A percentile compares a stretch with the other conserved stretches of the same genome.
Evolutionary conservation across 2,888 invertebrate genomes (phyloP).

Genomic region (Cheilosia grossa): DNA sequence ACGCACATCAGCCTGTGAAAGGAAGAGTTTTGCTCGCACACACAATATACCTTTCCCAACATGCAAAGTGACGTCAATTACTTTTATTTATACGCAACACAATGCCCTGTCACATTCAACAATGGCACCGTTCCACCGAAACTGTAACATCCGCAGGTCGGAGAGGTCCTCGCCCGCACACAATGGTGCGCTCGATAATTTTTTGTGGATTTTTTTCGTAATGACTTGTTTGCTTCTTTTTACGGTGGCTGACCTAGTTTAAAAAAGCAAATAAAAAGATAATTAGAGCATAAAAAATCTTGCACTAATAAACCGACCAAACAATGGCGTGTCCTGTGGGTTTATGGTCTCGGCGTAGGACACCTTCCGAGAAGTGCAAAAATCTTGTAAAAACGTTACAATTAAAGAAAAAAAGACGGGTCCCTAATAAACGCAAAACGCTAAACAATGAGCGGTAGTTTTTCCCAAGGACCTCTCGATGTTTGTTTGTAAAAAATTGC

Average conservation of each 20-base stretch:
- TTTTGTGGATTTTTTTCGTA: conserved; percentile 69
- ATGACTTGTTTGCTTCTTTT: conserved; percentile 71
- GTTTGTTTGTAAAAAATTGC: conserved; percentile 64
- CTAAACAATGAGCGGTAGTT: conserved; percentile 20
- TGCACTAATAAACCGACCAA: conserved; percentile 48
- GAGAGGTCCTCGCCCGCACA: background rate
- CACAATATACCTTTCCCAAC: background rate
- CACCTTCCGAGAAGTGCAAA: conserved; percentile 58
- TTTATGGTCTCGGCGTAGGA: conserved; percentile 21
- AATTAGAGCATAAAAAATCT: conserved; percentile 71
- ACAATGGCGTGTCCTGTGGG: conserved; percentile 36
- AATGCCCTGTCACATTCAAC: conserved; percentile 13
- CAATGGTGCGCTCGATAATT: conserved; percentile 47
- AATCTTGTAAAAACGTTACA: conserved; percentile 67
- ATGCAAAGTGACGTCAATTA: conserved; percentile 70
- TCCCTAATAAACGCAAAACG: conserved; percentile 52
- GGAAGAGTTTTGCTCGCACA: conserved; percentile 54
- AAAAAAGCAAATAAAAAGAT: conserved; percentile 74
- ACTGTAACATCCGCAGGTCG: conserved; percentile 58
- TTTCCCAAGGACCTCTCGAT: conserved; percentile 36
- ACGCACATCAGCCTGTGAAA: conserved; percentile 30
- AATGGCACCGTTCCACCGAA: conserved; percentile 15
- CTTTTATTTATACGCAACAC: conserved; percentile 36
- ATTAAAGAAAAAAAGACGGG: conserved; percentile 69
- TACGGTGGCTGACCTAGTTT: conserved; percentile 37